These are phyloP conservation scores for Tachina fera DNA, from an alignment of 2,888 invertebrate genomes.

Conservation along the genomic window DNA sequence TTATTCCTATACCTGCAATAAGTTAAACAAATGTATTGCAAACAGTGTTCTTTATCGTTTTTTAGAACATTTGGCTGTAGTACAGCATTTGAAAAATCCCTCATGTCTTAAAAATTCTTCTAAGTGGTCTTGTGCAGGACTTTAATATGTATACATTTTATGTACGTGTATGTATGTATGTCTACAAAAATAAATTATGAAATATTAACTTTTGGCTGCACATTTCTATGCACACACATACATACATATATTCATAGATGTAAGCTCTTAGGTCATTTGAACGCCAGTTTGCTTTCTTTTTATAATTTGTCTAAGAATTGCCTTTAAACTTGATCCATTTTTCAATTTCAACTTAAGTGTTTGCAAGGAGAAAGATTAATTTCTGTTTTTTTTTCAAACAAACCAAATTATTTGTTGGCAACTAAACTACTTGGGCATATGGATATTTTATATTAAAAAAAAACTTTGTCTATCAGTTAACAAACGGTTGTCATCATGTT, in stretches of 20 bases:
- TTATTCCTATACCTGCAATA: too few species aligned
- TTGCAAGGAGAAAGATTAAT: constrained; percentile 3
- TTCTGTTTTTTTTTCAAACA: constrained; percentile 14
- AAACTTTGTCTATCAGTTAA: constrained; percentile 61
- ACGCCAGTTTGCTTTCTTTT: constrained; percentile 3
- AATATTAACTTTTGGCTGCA: background rate
- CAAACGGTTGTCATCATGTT: constrained; percentile 65
- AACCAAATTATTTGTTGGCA: constrained; percentile 52
- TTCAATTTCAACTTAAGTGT: constrained; percentile 17
- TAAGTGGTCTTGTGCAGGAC: too few species aligned
- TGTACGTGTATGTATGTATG: too few species aligned
- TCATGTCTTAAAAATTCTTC: too few species aligned
- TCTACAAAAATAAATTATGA: too few species aligned
- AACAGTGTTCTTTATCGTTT: too few species aligned
- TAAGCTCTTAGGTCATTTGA: constrained; percentile 32
- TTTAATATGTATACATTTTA: too few species aligned
- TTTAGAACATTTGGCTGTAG: too few species aligned
- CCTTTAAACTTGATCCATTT: constrained; percentile 61
- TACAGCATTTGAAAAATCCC: too few species aligned
- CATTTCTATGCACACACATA: background rate
- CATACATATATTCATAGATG: background rate
- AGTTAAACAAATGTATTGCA: too few species aligned
- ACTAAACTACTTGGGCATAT: constrained; percentile 32
- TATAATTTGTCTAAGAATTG: constrained; percentile 19
- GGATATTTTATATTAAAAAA: constrained; percentile 12